Conservation (phyloP, 2,888 invertebrate genomes). For the Elaeidobius kamerunicus region DNA sequence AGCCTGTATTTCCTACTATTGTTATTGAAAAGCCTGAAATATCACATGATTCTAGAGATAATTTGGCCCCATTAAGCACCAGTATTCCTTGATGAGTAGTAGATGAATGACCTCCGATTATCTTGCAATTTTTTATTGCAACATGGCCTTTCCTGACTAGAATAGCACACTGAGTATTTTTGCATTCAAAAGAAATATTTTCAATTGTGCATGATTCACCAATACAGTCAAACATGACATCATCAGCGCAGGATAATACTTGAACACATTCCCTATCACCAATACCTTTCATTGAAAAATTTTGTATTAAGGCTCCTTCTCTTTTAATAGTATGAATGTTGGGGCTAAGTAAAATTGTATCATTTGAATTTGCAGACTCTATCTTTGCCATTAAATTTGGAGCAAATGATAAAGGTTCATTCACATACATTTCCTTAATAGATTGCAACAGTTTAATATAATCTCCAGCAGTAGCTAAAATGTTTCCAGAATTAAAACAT, state of each 20-base stretch:
- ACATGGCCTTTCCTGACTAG: slow-evolving; percentile 49
- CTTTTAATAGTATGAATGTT: slow-evolving; percentile 53
- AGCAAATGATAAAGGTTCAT: slow-evolving; percentile 49
- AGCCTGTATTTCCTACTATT: slow-evolving; percentile 49
- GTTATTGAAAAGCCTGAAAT: slow-evolving; percentile 55
- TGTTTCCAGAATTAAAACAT: too few species aligned
- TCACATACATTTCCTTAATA: slow-evolving; percentile 47
- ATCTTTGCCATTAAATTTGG: slow-evolving; percentile 42
- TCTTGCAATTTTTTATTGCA: slow-evolving; percentile 52
- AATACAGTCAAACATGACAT: slow-evolving; percentile 55
- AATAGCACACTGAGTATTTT: slow-evolving; percentile 52
- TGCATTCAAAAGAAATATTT: slow-evolving; percentile 55
- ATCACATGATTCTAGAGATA: slow-evolving; percentile 51
- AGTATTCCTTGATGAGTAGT: slow-evolving; percentile 47
- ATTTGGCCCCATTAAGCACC: slow-evolving; percentile 46
- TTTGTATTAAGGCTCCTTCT: slow-evolving; percentile 54
- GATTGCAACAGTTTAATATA: slow-evolving; percentile 50
- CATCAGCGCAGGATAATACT: slow-evolving; percentile 51
- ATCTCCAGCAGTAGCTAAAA: slow-evolving; percentile 45
- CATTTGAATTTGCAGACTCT: slow-evolving; percentile 48
- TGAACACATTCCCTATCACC: slow-evolving; percentile 36
- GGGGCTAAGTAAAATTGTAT: slow-evolving; percentile 53
- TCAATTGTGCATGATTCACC: slow-evolving; percentile 53
- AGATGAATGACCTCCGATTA: slow-evolving; percentile 52
- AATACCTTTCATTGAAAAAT: slow-evolving; percentile 47